Evolutionary conservation across 1,140 invertebrate genomes (phyloP), one percentile per base, ranked within the genome.

Genomic region (Sinella curviseta): DNA sequence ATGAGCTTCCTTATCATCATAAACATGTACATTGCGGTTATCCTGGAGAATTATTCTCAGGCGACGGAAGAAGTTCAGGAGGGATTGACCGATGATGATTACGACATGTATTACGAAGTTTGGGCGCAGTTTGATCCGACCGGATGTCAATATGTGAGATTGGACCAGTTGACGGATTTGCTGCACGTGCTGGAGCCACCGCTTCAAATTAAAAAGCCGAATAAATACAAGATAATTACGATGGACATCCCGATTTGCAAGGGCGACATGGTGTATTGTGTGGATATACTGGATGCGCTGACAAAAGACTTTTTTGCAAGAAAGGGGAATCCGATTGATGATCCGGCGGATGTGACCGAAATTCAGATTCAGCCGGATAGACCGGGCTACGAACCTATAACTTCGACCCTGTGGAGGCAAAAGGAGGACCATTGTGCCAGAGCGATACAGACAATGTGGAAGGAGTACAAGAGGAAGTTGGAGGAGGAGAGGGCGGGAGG

Each of bases 61-160:
- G 97, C 97, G 39, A 98, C 97, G 57, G 97, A 99, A 89, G 97
- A 99, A 87, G 97, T 99, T 57, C 97, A 99, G 86, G 97, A 99
- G 88, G 97, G 97, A 85, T 90, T 99, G 65, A 90, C 91, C 77
- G 96, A 98, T 86, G 97, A 99, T 88, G 97, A 99, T 87, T 99
- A 99, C 89, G 97, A 99, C 86, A 98, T 99, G 96, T 99, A 98
- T 88, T 99, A 99, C 87, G 97, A 99, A 88, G 97, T 98, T 83
- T 99, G 97, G 97, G 81, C 81, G 36, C 81, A 84, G 60, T 99
- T 96, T 88, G 97, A 99, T 88, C 97, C 97, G 0, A 95, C 98
- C 85, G 97, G 97, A 67, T 97, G 96, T 2, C 95, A 98, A 87
- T 99, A 97, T 88, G 98, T 99, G 77, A 83, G 83, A 54, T 97